Evolutionary conservation across 2,888 invertebrate species (phyloP).

Genomic region (Amaurobius ferox): DNA sequence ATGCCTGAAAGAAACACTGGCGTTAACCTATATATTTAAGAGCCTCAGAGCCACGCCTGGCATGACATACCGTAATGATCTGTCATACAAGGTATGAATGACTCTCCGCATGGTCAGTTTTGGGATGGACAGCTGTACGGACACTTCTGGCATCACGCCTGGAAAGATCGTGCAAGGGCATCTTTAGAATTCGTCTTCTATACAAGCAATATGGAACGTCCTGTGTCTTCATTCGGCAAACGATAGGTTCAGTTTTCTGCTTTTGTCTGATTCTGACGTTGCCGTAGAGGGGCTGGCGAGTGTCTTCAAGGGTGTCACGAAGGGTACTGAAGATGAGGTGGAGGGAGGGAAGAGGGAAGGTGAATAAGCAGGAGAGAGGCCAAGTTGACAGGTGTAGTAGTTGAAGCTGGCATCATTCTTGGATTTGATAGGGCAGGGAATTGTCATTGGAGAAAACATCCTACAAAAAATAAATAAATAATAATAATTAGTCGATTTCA

Average conservation of each 20-base stretch:
- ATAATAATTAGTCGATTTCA: too few species aligned
- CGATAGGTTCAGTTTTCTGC: constrained; percentile 48
- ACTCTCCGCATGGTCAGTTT: too few species aligned
- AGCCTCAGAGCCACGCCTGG: too few species aligned
- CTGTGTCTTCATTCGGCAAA: constrained; percentile 40
- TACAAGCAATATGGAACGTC: too few species aligned
- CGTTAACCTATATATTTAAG: too few species aligned
- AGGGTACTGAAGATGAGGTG: constrained; percentile 8
- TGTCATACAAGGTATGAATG: too few species aligned
- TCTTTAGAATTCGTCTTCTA: too few species aligned
- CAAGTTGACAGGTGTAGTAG: constrained; percentile 62
- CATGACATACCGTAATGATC: too few species aligned
- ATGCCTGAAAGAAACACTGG: too few species aligned
- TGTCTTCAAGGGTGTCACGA: constrained; percentile 30
- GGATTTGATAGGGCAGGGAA: constrained; percentile 41
- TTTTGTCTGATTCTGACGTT: constrained; percentile 12
- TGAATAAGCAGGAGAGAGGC: constrained; percentile 36
- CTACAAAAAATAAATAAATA: constrained; percentile 31
- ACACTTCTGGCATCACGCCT: too few species aligned
- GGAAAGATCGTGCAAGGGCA: too few species aligned
- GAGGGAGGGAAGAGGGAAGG: constrained; percentile 31
- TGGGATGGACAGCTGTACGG: too few species aligned
- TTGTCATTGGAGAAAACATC: constrained; percentile 52
- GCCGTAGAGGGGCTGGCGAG: constrained; percentile 10
- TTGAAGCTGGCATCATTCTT: constrained; percentile 46